A percentile compares a stretch with the other conserved stretches of the same genome.
phyloP scores from a whole-genome alignment of 2,888 invertebrate genomes.

The Ophion ventricosus region DNA sequence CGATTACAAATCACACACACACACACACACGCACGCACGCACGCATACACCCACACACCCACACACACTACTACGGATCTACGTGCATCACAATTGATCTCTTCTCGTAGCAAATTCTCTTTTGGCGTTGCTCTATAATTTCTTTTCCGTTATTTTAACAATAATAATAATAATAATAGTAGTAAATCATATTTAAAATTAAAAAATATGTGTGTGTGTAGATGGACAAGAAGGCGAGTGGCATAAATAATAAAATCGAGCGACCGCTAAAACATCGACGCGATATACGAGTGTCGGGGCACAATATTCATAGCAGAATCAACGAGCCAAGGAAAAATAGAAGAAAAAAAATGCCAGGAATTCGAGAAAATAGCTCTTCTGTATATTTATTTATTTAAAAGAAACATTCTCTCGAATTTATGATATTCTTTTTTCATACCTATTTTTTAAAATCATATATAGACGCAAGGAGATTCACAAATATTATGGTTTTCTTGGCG shows the following conservation, averaged over 20 bases:
- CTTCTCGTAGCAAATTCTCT: conserved; percentile 38
- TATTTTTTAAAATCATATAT: too few species aligned
- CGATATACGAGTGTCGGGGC: conserved; percentile 20
- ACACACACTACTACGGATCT: conserved; percentile 53
- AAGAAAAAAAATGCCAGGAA: not conserved
- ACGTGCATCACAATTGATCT: conserved; percentile 60
- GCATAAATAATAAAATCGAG: conserved; percentile 55
- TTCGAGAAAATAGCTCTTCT: too few species aligned
- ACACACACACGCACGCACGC: not conserved
- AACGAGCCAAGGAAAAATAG: conserved; percentile 24
- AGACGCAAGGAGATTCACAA: too few species aligned
- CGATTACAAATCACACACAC: conserved; percentile 56
- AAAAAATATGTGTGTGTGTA: conserved; percentile 33
- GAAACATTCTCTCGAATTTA: too few species aligned
- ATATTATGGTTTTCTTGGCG: too few species aligned
- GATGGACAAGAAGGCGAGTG: conserved; percentile 59
- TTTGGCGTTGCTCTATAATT: conserved; percentile 56
- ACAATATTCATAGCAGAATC: conserved; percentile 30
- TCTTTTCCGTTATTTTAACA: conserved; percentile 31
- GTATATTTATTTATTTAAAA: too few species aligned
- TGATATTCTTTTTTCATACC: too few species aligned
- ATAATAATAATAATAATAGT: conserved; percentile 38
- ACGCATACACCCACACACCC: conserved; percentile 30
- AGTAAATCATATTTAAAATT: conserved; percentile 14
- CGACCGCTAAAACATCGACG: conserved; percentile 36